Evolutionary conservation across 2,888 invertebrate species (phyloP).

Genomic region (Baronia brevicornis): DNA sequence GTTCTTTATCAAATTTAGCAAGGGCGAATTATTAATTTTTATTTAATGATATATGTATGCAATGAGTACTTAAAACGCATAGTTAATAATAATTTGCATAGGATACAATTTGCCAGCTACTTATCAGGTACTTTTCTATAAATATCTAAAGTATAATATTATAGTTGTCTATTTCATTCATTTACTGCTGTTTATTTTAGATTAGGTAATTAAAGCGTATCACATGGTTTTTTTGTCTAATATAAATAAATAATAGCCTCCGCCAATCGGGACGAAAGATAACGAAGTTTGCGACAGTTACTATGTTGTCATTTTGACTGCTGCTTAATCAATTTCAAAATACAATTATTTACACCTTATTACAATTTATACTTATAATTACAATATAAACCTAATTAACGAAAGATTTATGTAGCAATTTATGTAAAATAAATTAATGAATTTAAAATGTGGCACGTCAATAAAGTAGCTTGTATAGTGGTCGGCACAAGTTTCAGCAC

Average conservation of each 20-base stretch:
- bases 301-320: conserved; percentile 16
- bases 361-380: conserved; percentile 47
- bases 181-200: too few species aligned
- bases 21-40: too few species aligned
- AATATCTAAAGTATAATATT: background rate
- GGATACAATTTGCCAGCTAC: conserved; percentile 20
- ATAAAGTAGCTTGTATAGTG: too few species aligned
- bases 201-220: conserved; percentile 4
- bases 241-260: conserved; percentile 16
- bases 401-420: conserved; percentile 55
- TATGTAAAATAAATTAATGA: conserved; percentile 73
- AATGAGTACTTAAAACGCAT: too few species aligned
- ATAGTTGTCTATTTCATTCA: too few species aligned
- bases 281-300: conserved; percentile 2
- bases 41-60: too few species aligned
- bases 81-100: conserved; percentile 1
- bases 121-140: conserved; percentile 11
- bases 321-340: conserved; percentile 26
- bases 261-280: conserved; percentile 8
- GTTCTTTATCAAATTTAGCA: conserved; percentile 20
- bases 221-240: conserved; percentile 4
- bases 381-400: conserved; percentile 65
- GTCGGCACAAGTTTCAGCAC: too few species aligned
- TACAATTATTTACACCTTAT: conserved; percentile 66
- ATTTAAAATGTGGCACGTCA: conserved; percentile 59